Conservation (phyloP, 2,113 vertebrate genomes). For the Neopipo cinnamomea region DNA sequence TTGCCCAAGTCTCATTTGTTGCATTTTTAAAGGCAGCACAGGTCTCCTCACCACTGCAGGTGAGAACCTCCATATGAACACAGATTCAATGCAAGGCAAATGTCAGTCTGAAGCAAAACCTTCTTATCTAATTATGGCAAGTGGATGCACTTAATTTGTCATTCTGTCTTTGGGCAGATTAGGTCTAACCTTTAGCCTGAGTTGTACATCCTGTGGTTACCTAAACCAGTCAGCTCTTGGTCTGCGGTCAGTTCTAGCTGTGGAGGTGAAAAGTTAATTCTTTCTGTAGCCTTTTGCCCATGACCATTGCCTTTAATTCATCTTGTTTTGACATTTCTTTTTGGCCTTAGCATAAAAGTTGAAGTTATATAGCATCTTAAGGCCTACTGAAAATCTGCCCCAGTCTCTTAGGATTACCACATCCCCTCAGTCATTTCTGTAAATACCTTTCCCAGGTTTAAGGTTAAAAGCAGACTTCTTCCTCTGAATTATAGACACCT, state of each 20-base stretch:
- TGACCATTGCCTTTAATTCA: slow-evolving; percentile 32
- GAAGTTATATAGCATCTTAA: neutral
- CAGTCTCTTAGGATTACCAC: neutral
- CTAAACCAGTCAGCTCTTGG: slow-evolving; percentile 12
- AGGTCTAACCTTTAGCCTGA: slow-evolving; percentile 11
- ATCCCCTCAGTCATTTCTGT: neutral
- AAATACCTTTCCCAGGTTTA: neutral
- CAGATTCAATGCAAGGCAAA: neutral
- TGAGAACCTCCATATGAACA: neutral
- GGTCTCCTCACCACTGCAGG: neutral
- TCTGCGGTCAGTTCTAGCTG: slow-evolving; percentile 2
- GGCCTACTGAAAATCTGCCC: neutral
- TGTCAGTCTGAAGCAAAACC: neutral
- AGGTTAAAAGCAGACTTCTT: neutral
- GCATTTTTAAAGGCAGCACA: neutral
- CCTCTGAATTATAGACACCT: neutral
- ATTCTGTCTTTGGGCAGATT: slow-evolving; percentile 26
- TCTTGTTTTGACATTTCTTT: slow-evolving; percentile 10
- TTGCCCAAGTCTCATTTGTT: neutral
- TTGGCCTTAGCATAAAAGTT: neutral
- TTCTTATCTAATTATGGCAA: slow-evolving; percentile 1
- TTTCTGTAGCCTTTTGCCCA: neutral
- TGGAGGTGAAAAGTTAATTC: slow-evolving; percentile 23
- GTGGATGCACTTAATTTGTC: slow-evolving; percentile 17
- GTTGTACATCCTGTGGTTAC: slow-evolving; percentile 28